Base-by-base conservation (phyloP, 1,140 invertebrate species). In the Gryon sp. region DNA sequence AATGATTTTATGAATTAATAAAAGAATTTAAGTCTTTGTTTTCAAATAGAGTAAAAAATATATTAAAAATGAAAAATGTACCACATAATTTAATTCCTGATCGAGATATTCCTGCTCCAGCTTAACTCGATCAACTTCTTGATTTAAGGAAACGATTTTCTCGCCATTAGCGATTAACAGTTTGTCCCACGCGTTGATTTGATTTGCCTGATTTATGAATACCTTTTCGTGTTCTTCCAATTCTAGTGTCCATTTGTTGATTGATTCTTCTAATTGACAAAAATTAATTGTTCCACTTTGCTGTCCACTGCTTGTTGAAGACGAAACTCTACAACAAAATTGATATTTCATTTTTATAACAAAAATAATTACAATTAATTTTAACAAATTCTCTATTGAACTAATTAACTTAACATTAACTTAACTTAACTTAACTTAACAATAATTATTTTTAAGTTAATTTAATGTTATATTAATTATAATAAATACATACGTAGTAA, bases 221-320 rank as follows among this genome's bases (percentile, higher is more conserved):
- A 94, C 91, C 84, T 95, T 96, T 83, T 98, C 97, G 83, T 98
- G 97, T 76, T 98, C 96, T 80, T 98, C 95, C 8, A 99, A 88
- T 81, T 98, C 97, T 9, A 95, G 83, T 0, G 95, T 97, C 97
- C 97, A 99, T 86, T 99, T 98, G 83, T 98, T 99, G 38, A 98
- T 97, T 1, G 92, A 91, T 80, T 99, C 97, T 87, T 99, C 96
- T 14, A 99, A 85, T 82, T 98, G 95, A 15, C 93, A 92, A 82
- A 97, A 99, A 11, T 93, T 96, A 80, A 98, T 92, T 4, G 91
- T 69, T 81, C 84, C 79, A 74, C 87, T 79, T 82, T 90, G 75
- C 81, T 90, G 75, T 77, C 89, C 85, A 87, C 43, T 85, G 55
- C 77, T 60, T 79, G 83, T 69, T 66, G 85, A 80, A 81, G 88